phyloP scores from a whole-genome alignment of 2,113 vertebrate species.

The Globicephala melas region DNA sequence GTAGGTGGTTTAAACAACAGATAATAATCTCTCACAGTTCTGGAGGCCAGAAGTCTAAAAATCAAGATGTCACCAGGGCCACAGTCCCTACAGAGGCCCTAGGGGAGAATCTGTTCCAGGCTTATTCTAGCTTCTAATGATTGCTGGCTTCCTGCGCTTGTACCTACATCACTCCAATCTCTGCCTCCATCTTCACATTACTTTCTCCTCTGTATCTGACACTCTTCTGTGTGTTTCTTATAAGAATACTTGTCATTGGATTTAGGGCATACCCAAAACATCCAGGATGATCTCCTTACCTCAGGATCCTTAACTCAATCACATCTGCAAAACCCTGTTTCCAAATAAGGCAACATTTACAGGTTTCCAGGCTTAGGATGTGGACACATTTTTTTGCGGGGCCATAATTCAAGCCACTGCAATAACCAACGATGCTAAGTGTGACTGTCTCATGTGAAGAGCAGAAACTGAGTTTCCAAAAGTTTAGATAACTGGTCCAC shows the following conservation, averaged over 20 bases:
- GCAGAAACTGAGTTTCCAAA: not conserved
- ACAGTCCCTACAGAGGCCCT: not conserved
- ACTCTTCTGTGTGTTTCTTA: not conserved
- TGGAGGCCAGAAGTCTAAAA: not conserved
- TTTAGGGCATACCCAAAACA: not conserved
- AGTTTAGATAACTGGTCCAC: not conserved
- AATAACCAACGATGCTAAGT: not conserved
- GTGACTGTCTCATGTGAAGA: not conserved
- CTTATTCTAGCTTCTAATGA: not conserved
- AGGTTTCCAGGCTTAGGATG: not conserved
- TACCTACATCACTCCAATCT: not conserved
- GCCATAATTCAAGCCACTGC: not conserved
- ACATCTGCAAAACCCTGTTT: not conserved
- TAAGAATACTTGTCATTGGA: not conserved
- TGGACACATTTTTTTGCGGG: not conserved
- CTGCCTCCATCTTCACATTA: not conserved
- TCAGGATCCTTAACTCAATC: not conserved
- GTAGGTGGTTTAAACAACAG: not conserved
- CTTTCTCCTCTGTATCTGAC: not conserved
- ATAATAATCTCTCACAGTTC: not conserved
- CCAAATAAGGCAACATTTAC: not conserved
- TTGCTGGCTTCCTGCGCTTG: not conserved
- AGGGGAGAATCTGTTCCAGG: not conserved
- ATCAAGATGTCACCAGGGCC: not conserved
- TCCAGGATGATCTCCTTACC: not conserved